phyloP scores from a whole-genome alignment of 2,113 vertebrate species.

The Prochilodus magdalenae region DNA sequence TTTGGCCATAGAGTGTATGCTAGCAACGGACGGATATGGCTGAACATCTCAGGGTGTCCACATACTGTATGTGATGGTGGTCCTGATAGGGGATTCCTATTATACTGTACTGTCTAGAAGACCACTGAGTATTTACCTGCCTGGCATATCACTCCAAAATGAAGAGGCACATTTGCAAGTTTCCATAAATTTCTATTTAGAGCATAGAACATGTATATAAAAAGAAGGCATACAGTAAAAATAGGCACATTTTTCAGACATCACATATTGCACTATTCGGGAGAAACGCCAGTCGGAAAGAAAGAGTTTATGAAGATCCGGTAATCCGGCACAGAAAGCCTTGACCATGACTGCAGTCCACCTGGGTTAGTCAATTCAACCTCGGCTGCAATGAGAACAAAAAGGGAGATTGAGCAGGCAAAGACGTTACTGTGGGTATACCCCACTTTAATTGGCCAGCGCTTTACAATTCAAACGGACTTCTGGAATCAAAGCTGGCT shows the following conservation, averaged over 20 bases:
- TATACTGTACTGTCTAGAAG: neutral
- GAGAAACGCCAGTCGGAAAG: neutral
- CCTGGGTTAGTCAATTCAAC: neutral
- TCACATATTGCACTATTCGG: constrained; percentile 71
- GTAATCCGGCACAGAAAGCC: neutral
- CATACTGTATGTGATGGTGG: no score
- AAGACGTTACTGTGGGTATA: neutral
- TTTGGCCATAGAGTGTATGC: no score
- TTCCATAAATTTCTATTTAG: constrained; percentile 21
- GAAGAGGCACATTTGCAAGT: neutral
- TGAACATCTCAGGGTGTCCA: no score
- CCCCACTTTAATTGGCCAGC: neutral
- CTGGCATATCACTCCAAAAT: neutral
- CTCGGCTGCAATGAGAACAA: neutral
- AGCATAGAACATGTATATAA: constrained; percentile 31
- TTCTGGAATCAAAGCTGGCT: neutral
- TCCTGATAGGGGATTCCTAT: no score
- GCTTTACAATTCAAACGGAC: neutral
- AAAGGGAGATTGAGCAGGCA: neutral
- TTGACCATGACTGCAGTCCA: neutral
- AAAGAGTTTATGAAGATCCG: neutral
- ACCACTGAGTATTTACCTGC: no score
- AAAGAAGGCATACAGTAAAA: constrained; percentile 51
- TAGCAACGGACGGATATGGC: no score
- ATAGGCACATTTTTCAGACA: constrained; percentile 70